These are phyloP conservation scores for Glareola pratincola DNA, from an alignment of 2,113 vertebrate genomes.

Conservation along the genomic window DNA sequence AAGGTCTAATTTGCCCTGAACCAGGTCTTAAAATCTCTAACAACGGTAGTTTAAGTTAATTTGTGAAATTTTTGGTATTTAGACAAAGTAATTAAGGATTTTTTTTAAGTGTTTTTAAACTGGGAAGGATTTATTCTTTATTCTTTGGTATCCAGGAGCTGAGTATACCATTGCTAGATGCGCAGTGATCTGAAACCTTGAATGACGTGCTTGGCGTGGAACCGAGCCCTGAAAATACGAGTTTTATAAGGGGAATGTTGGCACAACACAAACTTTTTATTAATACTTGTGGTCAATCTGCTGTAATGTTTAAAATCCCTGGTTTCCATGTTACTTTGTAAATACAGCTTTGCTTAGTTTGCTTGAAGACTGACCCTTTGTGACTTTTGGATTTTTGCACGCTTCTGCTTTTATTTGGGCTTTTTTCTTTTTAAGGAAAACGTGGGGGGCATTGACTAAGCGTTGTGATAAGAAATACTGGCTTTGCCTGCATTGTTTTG, in stretches of 20 bases:
- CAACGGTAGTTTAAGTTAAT: neutral
- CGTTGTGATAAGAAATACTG: neutral
- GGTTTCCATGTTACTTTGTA: conserved; percentile 43
- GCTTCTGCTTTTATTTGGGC: neutral
- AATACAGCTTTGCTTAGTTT: neutral
- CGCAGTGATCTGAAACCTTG: accelerated
- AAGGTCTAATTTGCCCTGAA: neutral
- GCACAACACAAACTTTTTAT: neutral
- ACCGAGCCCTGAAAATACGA: neutral
- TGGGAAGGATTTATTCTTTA: neutral
- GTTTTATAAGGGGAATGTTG: conserved; percentile 17
- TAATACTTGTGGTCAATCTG: neutral
- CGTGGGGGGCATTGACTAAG: neutral
- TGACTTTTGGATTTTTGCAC: neutral
- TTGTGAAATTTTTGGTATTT: neutral
- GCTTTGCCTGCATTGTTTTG: neutral
- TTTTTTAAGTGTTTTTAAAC: neutral
- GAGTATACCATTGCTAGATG: neutral
- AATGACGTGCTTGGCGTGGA: neutral
- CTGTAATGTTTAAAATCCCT: conserved; percentile 17
- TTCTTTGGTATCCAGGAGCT: neutral
- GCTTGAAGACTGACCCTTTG: neutral
- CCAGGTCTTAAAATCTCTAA: neutral
- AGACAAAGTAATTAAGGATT: neutral
- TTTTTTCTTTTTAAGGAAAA: neutral